These are phyloP conservation scores for Heliconius hermathena DNA, from an alignment of 1,140 invertebrate species.

Conservation along the genomic window DNA sequence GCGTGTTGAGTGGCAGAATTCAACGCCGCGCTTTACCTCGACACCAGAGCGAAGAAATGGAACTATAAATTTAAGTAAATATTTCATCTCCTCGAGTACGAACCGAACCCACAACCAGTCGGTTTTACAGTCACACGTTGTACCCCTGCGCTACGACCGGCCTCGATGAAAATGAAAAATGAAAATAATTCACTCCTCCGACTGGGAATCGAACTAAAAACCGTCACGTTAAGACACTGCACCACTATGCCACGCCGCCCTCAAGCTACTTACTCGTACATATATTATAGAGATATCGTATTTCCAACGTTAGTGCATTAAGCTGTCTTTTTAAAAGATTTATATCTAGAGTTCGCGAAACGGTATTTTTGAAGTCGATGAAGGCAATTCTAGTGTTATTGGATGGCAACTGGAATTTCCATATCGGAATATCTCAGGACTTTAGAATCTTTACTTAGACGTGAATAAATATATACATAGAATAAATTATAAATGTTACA, in stretches of 20 bases:
- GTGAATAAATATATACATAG: neutral
- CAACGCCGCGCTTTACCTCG: no score
- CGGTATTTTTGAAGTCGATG: slow-evolving; percentile 48
- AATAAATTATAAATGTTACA: no score
- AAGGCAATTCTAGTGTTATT: slow-evolving; percentile 52
- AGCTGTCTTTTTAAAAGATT: slow-evolving; percentile 55
- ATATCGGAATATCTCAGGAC: slow-evolving; percentile 26
- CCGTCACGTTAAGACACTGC: neutral
- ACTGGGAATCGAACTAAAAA: neutral
- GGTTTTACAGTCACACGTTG: no score
- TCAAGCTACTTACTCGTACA: neutral
- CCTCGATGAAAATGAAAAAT: neutral
- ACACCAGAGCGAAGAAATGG: no score
- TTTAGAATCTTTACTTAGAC: neutral
- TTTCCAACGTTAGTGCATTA: slow-evolving; percentile 16
- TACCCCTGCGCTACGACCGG: no score
- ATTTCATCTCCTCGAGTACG: no score
- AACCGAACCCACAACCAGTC: no score
- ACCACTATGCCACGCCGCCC: no score
- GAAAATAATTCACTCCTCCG: neutral
- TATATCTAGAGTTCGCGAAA: slow-evolving; percentile 51
- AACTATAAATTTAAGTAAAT: no score
- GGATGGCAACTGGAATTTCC: slow-evolving; percentile 30
- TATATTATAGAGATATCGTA: neutral
- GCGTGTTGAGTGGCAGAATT: no score